Conservation (phyloP, 2,797 vertebrate genomes). For the Lophius americanus region DNA sequence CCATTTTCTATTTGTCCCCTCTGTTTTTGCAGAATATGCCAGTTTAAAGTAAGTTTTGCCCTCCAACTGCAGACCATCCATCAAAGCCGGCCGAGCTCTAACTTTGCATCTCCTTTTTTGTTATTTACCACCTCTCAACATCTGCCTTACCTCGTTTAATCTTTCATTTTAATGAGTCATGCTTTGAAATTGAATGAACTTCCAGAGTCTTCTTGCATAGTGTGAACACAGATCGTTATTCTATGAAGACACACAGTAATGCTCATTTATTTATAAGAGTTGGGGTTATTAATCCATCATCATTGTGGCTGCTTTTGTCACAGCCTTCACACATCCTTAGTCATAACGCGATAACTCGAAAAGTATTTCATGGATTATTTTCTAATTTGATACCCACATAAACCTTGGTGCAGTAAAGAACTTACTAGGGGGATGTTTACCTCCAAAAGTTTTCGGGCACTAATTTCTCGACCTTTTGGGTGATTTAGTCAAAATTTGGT, state of each 20-base stretch:
- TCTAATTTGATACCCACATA: too few relatives aligned
- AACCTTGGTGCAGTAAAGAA: too few relatives aligned
- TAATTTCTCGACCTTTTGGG: too few relatives aligned
- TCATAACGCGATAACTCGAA: too few relatives aligned
- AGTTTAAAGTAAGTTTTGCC: conserved; percentile 45
- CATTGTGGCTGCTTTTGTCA: too few relatives aligned
- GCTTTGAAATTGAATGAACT: conserved; percentile 18
- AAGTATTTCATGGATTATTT: too few relatives aligned
- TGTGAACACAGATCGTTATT: neutral
- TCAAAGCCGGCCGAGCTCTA: conserved; percentile 48
- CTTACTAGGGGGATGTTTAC: too few relatives aligned
- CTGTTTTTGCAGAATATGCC: conserved; percentile 40
- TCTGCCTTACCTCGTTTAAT: conserved; percentile 47
- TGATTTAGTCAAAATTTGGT: too few relatives aligned
- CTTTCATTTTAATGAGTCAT: conserved; percentile 28
- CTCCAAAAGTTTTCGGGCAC: too few relatives aligned
- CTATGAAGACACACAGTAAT: neutral
- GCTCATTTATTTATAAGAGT: too few relatives aligned
- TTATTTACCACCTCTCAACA: conserved; percentile 58
- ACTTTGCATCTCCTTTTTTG: conserved; percentile 51
- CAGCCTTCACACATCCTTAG: too few relatives aligned
- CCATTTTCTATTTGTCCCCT: conserved; percentile 26
- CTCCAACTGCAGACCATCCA: conserved; percentile 63
- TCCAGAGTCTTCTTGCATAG: neutral
- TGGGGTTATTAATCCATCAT: too few relatives aligned